Evolutionary conservation across 2,888 invertebrate species (phyloP).

Genomic region (Halictus ligatus): DNA sequence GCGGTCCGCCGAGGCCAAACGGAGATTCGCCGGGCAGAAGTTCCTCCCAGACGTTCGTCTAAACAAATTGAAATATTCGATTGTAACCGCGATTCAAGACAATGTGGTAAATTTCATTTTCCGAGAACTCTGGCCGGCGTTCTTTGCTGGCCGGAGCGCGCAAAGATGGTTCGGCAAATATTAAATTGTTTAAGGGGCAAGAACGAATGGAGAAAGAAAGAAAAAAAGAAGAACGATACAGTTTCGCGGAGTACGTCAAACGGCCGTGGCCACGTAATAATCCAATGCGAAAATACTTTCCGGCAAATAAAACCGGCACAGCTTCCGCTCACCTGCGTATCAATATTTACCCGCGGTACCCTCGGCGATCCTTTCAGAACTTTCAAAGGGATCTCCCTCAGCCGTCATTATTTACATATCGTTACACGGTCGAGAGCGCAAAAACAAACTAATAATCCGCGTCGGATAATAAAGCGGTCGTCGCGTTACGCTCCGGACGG

Average conservation of each 20-base stretch:
- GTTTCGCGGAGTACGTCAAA: not conserved
- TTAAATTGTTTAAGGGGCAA: not conserved
- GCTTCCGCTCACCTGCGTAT: conserved; percentile 19
- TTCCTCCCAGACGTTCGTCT: not conserved
- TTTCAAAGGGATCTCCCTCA: conserved; percentile 5
- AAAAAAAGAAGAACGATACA: not conserved
- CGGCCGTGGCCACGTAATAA: not conserved
- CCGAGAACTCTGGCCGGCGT: not conserved
- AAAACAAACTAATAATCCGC: conserved; percentile 44
- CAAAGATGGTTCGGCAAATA: not conserved
- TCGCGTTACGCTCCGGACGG: not conserved
- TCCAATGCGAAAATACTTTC: not conserved
- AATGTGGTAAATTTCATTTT: not conserved
- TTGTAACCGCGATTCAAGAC: not conserved
- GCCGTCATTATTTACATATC: conserved; percentile 27
- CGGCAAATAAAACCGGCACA: conserved; percentile 18
- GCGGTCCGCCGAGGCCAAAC: not conserved
- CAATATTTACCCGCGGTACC: conserved; percentile 35
- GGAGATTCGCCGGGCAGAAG: not conserved
- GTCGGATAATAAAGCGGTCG: conserved; percentile 24
- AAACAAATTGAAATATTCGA: conserved; percentile 1
- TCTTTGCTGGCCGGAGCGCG: not conserved
- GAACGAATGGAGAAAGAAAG: not conserved
- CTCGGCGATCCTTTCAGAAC: conserved; percentile 26
- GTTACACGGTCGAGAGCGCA: conserved; percentile 12